A percentile compares a stretch with the other conserved stretches of the same genome.
These are phyloP conservation scores for Echinops telfairi DNA, from an alignment of 2,113 vertebrate genomes.

Conservation along the genomic window DNA sequence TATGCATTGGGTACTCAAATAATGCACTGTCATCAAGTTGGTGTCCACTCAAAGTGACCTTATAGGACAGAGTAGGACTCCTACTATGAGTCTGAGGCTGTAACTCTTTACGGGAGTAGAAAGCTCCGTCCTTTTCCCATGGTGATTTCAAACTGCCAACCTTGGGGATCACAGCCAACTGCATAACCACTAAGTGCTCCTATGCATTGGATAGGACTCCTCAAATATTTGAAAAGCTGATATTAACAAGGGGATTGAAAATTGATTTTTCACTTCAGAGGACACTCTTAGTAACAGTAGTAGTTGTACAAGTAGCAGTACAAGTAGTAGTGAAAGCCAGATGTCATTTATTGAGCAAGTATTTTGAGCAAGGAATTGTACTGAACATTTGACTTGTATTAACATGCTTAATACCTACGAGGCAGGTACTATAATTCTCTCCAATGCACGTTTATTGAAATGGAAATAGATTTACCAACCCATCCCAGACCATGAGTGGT, in stretches of 20 bases:
- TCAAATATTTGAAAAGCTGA: conserved; percentile 61
- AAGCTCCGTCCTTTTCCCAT: too few species aligned
- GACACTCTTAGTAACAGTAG: conserved; percentile 1
- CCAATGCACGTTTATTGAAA: conserved; percentile 28
- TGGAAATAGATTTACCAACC: conserved; percentile 37
- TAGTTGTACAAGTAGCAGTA: neutral
- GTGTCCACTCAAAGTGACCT: too few species aligned
- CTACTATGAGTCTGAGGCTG: too few species aligned
- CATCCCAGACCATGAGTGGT: neutral
- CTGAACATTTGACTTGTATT: conserved; percentile 27
- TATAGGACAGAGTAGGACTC: too few species aligned
- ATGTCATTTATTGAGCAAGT: conserved; percentile 18
- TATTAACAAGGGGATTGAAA: conserved; percentile 31
- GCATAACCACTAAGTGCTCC: too few species aligned
- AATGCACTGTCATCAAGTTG: too few species aligned
- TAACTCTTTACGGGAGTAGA: too few species aligned
- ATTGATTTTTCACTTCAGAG: neutral
- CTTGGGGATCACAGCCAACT: too few species aligned
- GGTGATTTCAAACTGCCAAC: too few species aligned
- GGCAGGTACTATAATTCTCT: conserved; percentile 2
- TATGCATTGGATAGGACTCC: neutral
- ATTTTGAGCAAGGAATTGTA: conserved; percentile 27
- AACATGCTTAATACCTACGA: conserved; percentile 39
- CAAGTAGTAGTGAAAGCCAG: conserved; percentile 47
- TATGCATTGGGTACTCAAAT: too few species aligned